phyloP scores from a whole-genome alignment of 2,797 vertebrate species.

The Notamacropus eugenii region DNA sequence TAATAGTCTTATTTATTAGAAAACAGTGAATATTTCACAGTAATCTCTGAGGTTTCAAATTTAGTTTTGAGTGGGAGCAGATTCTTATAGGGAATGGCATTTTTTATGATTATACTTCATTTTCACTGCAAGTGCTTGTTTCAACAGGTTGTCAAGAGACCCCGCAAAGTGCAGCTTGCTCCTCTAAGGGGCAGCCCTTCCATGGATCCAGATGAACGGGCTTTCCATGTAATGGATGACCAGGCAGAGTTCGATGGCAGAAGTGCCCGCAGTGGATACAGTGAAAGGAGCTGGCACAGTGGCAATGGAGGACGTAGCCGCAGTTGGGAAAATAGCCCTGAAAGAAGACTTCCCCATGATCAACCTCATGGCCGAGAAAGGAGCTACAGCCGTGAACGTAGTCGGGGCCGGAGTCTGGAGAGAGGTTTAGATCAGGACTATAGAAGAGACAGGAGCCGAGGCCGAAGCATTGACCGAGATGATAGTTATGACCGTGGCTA shows the following conservation, averaged over 20 bases:
- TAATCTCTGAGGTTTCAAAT: background rate
- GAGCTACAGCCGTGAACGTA: conserved; percentile 78
- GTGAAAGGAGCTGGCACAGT: conserved; percentile 88
- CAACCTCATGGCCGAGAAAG: conserved; percentile 73
- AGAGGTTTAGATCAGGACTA: conserved; percentile 86
- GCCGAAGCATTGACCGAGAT: conserved; percentile 85
- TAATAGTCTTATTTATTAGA: background rate
- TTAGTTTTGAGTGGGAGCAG: background rate
- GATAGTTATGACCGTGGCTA: conserved; percentile 85
- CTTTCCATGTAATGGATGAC: conserved; percentile 91
- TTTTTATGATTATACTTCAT: background rate
- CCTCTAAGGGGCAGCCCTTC: conserved; percentile 86
- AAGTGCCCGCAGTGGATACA: conserved; percentile 90
- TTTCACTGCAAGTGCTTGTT: background rate
- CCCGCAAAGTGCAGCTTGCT: conserved; percentile 90
- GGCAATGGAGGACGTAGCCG: conserved; percentile 87
- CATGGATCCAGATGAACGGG: conserved; percentile 86
- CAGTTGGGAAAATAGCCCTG: conserved; percentile 86
- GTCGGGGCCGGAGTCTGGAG: conserved; percentile 82
- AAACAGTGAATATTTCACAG: background rate
- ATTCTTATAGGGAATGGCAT: background rate
- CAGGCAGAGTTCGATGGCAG: conserved; percentile 90
- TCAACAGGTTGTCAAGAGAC: conserved; percentile 94
- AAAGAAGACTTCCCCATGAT: conserved; percentile 80
- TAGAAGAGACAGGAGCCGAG: conserved; percentile 85